Evolutionary conservation across 2,797 vertebrate genomes (phyloP), one percentile per base, ranked within the genome.

Genomic region (Helarctos malayanus): DNA sequence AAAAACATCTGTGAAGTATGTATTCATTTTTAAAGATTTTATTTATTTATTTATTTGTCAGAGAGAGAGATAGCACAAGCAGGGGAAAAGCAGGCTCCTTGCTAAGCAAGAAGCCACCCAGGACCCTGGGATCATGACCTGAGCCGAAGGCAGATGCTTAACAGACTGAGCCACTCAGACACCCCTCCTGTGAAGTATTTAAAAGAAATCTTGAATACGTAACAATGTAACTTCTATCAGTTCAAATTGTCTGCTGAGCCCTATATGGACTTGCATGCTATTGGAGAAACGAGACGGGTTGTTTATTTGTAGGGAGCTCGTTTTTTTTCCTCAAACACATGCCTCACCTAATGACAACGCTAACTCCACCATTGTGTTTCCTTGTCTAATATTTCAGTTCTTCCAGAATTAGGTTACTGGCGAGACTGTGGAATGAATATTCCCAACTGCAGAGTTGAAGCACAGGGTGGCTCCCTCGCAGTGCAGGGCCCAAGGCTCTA

Each of bases 401-500:
- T 78, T 71, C 18, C 29, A 65, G 52, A 69, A 69, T 69, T 65
- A 79, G 9, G 12, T 83, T 41, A 29, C 21, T 73, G 14, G 16
- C 16, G 32, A 69, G 3, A 65, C 10, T 69, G 0, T 35, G 69
- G 56, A 2, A 14, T 49, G 41, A 21, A 57, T 49, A 0, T 49
- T 78, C 1, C 5, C 2, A 21, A 5, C 1, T n/a, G 16, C 8
- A 76, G 41, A 52, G 15, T 56, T 87, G 73, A 41, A 90, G 16
- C 59, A 25, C 14, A 47, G 73, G 21, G 25, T 79, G 35, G 69
- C 92, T 54, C 15, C 45, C 49, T 85, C 7, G 35, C 3, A 35
- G 18, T 14, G 27, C 10, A 27, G 38, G 4, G 0, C 3, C 21
- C 5, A 2, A 69, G 14, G 2, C 1, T 3, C 21, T 65, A 76